Evolutionary conservation across 2,888 invertebrate species (phyloP).

Genomic region (Caenorhabditis virilis): DNA sequence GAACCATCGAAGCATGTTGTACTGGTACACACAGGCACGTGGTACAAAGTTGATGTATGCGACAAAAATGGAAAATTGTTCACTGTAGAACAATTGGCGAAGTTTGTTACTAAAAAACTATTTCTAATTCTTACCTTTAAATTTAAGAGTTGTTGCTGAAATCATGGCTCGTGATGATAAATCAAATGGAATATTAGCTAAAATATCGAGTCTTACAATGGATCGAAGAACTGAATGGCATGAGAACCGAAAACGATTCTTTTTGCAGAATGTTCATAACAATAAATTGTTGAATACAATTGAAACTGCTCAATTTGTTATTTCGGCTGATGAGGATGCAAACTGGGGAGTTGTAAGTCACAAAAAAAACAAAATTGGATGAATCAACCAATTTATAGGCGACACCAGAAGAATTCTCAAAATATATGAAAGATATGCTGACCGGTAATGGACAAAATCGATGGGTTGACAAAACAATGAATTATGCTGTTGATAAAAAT

Average conservation of each 20-base stretch:
- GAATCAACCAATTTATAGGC: background rate
- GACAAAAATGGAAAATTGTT: constrained; percentile 49
- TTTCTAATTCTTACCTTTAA: background rate
- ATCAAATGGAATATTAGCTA: constrained; percentile 38
- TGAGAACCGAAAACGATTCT: constrained; percentile 57
- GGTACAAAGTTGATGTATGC: constrained; percentile 53
- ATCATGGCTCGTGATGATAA: constrained; percentile 47
- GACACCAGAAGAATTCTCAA: background rate
- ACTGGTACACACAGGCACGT: constrained; percentile 49
- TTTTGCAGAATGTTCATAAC: constrained; percentile 54
- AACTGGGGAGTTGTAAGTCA: background rate
- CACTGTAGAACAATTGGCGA: constrained; percentile 44
- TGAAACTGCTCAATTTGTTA: constrained; percentile 55
- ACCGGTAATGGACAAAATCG: constrained; percentile 59
- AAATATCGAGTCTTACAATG: constrained; percentile 55
- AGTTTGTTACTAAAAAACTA: too few relatives aligned
- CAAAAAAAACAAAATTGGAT: too few relatives aligned
- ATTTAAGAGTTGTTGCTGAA: constrained; percentile 56
- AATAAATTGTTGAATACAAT: constrained; percentile 49
- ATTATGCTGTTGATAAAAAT: constrained; percentile 44
- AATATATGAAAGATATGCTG: constrained; percentile 49
- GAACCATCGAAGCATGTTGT: constrained; percentile 53
- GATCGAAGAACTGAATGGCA: constrained; percentile 57
- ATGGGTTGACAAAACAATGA: constrained; percentile 65
- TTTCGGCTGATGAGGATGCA: constrained; percentile 46